These are phyloP conservation scores for Anhinga rufa DNA, from an alignment of 2,113 vertebrate genomes.

Conservation along the genomic window DNA sequence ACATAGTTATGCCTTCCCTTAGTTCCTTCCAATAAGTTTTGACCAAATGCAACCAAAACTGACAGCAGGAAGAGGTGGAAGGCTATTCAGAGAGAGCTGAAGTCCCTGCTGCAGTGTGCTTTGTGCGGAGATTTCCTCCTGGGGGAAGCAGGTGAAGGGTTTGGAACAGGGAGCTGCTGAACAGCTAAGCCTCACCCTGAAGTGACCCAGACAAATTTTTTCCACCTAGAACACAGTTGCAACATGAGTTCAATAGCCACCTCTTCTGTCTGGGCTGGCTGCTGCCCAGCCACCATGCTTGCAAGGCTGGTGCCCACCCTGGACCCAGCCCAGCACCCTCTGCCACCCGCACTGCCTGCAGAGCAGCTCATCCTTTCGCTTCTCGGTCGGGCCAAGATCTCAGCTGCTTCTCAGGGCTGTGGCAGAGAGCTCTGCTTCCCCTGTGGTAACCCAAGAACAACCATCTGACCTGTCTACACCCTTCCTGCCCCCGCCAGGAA, in stretches of 20 bases:
- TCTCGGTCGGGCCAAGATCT: background rate
- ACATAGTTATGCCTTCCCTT: background rate
- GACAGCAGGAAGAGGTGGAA: background rate
- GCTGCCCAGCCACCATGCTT: background rate
- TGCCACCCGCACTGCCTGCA: background rate
- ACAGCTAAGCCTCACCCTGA: conserved; percentile 12
- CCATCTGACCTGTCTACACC: background rate
- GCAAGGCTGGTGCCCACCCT: background rate
- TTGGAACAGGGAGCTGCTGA: background rate
- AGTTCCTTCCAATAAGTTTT: background rate
- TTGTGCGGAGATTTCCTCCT: background rate
- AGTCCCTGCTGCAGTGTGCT: fast-evolving
- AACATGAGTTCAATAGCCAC: background rate
- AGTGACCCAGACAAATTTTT: conserved; percentile 3
- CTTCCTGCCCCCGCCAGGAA: background rate
- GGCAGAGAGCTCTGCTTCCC: background rate
- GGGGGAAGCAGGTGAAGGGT: background rate
- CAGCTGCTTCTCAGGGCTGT: background rate
- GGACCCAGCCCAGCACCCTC: background rate
- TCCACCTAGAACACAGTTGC: conserved; percentile 17
- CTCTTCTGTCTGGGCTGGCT: background rate
- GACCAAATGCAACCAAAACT: background rate
- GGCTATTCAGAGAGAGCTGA: background rate
- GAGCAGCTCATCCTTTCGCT: background rate
- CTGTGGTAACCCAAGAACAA: background rate